Conservation (phyloP, 1,140 invertebrate species). For the Laodelphax striatellus region DNA sequence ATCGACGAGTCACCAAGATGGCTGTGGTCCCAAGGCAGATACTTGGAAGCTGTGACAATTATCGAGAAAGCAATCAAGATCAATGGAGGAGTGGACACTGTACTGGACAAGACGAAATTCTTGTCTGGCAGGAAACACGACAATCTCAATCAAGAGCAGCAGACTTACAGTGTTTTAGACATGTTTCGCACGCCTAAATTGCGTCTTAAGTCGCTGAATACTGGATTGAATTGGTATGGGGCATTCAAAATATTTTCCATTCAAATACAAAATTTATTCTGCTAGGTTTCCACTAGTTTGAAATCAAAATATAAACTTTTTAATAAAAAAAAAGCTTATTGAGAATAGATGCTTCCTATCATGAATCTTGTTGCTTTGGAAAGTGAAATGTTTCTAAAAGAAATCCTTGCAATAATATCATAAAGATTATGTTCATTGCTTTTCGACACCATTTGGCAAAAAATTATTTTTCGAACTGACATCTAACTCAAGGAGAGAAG, state of each 20-base stretch:
- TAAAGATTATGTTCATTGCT: too few species aligned
- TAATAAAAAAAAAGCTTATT: too few species aligned
- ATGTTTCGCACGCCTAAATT: slow-evolving; percentile 69
- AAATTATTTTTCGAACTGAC: too few species aligned
- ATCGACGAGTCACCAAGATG: slow-evolving; percentile 77
- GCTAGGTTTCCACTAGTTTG: too few species aligned
- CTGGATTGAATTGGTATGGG: slow-evolving; percentile 62
- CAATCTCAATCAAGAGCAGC: slow-evolving; percentile 25
- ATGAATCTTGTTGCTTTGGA: too few species aligned
- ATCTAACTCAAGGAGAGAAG: too few species aligned
- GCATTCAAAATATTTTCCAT: not conserved
- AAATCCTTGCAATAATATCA: too few species aligned
- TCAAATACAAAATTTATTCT: too few species aligned
- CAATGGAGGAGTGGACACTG: slow-evolving; percentile 42
- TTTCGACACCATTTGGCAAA: too few species aligned
- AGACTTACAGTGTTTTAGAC: slow-evolving; percentile 44
- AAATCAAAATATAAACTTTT: too few species aligned
- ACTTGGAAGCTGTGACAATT: slow-evolving; percentile 55
- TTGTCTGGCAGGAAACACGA: slow-evolving; percentile 44
- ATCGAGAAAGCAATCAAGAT: slow-evolving; percentile 56
- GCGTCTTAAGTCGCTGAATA: slow-evolving; percentile 63
- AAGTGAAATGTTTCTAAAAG: too few species aligned
- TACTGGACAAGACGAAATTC: slow-evolving; percentile 46
- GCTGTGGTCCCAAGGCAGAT: slow-evolving; percentile 67
- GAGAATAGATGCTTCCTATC: too few species aligned